Base-by-base conservation (phyloP, 2,888 invertebrate genomes). In the Creontiades dilutus region DNA sequence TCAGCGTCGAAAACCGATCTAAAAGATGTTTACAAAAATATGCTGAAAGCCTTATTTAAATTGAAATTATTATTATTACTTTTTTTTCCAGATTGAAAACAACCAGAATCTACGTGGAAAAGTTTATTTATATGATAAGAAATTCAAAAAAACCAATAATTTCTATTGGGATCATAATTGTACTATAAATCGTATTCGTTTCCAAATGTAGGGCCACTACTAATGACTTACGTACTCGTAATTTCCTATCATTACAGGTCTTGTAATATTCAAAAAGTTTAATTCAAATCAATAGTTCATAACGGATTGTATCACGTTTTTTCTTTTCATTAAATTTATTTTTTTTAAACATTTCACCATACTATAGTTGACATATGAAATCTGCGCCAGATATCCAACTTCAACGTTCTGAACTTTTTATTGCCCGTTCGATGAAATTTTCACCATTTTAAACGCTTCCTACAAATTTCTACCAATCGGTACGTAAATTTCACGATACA, bases 41-140 rank as follows among this genome's bases (percentile, higher is more conserved):
- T 68, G 68, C 68, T 19, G 27, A 68, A 68, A 68, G 68, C 68
- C 68, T 68, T 68, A 68, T 68, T 68, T 27, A 13, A 68, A 68
- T 23, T 12, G 0, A 23, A 68, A 23, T 61, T 48, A 11, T 48
- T 48, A 48, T 48, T 13, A 48, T 11, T 61, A 27, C 13, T 68
- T 16, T 5, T 37, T 57, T 57, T 57, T 57, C 5, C 19, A 16
- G 57, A 57, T 16, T 57, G 57, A 57, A 57, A 57, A 57, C 13
- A 57, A 57, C n/a, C 0, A 57, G 7, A 57, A 57, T 57, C n/a
- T 57, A 57, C 7, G 57, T n/a, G 13, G 16, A 16, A 57, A 57
- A 7, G 57, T 57, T 57, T 57, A 37, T 57, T 57, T 57, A 37
- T 37, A 7, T 57, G 57, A 57, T 57, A 57, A 57, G 57, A 57